Percentiles rank a stretch among this genome's conserved stretches.
phyloP scores from a whole-genome alignment of 2,797 vertebrate genomes.

The Notolabrus celidotus region DNA sequence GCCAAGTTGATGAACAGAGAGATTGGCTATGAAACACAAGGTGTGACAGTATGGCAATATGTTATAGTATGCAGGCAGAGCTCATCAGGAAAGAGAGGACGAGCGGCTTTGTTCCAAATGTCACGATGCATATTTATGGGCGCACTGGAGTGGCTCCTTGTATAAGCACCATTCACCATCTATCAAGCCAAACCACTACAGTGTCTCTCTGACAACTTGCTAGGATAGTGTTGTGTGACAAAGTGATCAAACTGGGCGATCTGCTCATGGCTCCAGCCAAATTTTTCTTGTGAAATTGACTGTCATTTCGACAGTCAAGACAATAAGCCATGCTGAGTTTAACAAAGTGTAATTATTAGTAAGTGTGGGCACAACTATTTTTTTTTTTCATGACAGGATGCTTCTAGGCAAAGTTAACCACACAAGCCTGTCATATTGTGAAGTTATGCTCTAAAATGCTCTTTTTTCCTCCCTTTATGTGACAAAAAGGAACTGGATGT shows the following conservation, averaged over 20 bases:
- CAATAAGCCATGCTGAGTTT: conserved; percentile 50
- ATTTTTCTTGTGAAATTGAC: conserved; percentile 60
- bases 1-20: conserved; percentile 86
- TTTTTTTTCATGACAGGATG: conserved; percentile 13
- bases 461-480: conserved; percentile 8
- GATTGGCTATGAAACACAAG: conserved; percentile 86
- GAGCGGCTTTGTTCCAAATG: conserved; percentile 90
- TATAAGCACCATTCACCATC: conserved; percentile 86
- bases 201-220: conserved; percentile 80
- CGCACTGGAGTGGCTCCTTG: conserved; percentile 83
- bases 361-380: conserved; percentile 32
- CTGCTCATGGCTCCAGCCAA: conserved; percentile 57
- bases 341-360: conserved; percentile 59
- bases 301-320: conserved; percentile 50
- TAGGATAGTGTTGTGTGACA: conserved; percentile 70
- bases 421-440: conserved; percentile 22
- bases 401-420: conserved; percentile 27
- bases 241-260: conserved; percentile 71
- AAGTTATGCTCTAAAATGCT: conserved; percentile 2
- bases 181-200: conserved; percentile 83
- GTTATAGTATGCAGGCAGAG: conserved; percentile 85
- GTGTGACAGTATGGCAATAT: conserved; percentile 86
- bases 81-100: conserved; percentile 87
- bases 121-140: conserved; percentile 92
- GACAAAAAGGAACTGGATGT: conserved; percentile 19